Evolutionary conservation across 2,797 vertebrate genomes (phyloP).

Genomic region (Linurgus olivaceus): DNA sequence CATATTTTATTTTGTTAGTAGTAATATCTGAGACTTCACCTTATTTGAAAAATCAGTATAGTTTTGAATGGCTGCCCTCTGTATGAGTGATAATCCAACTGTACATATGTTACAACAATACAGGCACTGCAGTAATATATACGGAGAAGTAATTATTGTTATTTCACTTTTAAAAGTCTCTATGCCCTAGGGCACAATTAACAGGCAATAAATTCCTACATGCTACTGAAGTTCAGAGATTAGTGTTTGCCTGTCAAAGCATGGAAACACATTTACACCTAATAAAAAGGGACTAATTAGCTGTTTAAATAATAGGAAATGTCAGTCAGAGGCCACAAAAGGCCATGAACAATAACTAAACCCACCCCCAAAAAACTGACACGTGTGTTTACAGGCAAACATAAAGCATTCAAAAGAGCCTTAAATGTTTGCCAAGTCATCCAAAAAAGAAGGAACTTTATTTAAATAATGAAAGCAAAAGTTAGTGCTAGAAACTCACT

Average conservation of each 20-base stretch:
- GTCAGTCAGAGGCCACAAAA: neutral
- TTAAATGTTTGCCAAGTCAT: neutral
- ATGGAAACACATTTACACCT: constrained; percentile 49
- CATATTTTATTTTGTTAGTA: neutral
- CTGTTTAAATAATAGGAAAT: constrained; percentile 45
- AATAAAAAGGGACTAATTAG: constrained; percentile 16
- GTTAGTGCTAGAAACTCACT: neutral
- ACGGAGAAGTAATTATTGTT: neutral
- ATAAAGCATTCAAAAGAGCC: neutral
- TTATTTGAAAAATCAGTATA: neutral
- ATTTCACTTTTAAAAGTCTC: constrained; percentile 20
- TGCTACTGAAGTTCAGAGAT: constrained; percentile 12
- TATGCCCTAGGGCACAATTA: constrained; percentile 36
- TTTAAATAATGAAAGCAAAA: neutral
- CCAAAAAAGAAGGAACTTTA: neutral
- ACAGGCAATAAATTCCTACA: constrained; percentile 52
- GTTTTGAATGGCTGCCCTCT: neutral
- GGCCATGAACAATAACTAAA: neutral
- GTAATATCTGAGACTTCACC: neutral
- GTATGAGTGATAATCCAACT: neutral
- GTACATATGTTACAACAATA: neutral
- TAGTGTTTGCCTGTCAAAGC: constrained; percentile 7
- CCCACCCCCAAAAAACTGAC: neutral
- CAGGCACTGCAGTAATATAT: neutral
- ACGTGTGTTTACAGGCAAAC: neutral